Evolutionary conservation across 1,140 invertebrate genomes (phyloP).

Genomic region (Pogonus chalceus): DNA sequence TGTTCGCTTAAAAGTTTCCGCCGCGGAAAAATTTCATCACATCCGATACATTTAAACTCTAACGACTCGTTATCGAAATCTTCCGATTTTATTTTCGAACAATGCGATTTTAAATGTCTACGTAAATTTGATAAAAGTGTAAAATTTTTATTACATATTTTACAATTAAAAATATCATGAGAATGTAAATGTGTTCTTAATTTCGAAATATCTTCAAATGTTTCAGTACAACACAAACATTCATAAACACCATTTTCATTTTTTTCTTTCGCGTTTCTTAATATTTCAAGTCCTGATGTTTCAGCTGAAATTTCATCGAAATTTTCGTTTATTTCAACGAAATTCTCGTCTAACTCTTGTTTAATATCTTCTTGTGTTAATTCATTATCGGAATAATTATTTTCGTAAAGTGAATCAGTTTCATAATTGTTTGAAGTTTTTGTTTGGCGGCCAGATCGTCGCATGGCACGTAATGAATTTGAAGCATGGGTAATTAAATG

Average conservation of each 20-base stretch:
- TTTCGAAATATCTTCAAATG: background rate
- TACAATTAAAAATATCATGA: background rate
- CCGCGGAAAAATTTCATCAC: background rate
- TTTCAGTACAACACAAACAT: constrained; percentile 1
- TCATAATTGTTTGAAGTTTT: background rate
- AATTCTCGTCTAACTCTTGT: too few relatives aligned
- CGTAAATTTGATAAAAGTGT: background rate
- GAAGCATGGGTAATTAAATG: background rate
- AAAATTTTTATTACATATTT: constrained; percentile 5
- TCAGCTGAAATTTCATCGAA: background rate
- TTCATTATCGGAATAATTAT: too few relatives aligned
- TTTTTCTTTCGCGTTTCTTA: background rate
- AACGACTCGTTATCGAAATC: background rate
- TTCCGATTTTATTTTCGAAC: background rate
- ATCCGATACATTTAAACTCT: background rate
- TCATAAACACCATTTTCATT: background rate
- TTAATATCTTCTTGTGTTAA: too few relatives aligned
- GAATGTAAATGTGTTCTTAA: background rate
- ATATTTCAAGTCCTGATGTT: background rate
- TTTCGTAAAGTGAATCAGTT: background rate
- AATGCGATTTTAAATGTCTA: background rate
- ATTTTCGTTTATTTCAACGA: background rate
- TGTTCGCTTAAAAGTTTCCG: background rate
- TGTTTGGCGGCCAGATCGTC: background rate
- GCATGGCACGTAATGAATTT: background rate